These are phyloP conservation scores for Unio delphinus DNA, from an alignment of 2,888 invertebrate species.

Conservation along the genomic window DNA sequence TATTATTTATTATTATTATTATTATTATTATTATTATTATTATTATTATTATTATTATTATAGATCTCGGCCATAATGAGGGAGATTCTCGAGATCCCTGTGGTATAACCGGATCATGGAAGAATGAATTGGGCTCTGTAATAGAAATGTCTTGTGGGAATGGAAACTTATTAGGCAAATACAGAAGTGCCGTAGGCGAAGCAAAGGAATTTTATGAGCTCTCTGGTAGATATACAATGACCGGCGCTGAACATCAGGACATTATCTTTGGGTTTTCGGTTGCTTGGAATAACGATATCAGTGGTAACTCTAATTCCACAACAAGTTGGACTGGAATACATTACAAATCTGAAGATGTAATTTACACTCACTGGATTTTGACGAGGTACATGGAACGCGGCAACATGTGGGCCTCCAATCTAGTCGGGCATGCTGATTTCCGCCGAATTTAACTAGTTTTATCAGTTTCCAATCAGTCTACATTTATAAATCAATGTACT, in stretches of 20 bases:
- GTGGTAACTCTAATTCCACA: constrained; percentile 12
- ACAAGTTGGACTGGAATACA: constrained; percentile 8
- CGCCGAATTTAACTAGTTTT: no score
- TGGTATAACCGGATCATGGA: constrained; percentile 13
- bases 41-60: no score
- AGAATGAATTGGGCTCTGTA: constrained; percentile 9
- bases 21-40: no score
- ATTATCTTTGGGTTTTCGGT: constrained; percentile 10
- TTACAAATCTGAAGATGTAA: constrained; percentile 1
- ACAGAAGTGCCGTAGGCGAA: constrained; percentile 11
- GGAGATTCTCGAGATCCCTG: no score
- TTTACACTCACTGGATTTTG: constrained; percentile 11
- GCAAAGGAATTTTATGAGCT: constrained; percentile 7
- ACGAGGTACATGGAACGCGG: neutral
- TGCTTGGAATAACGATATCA: constrained; percentile 9
- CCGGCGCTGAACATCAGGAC: neutral
- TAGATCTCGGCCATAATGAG: no score
- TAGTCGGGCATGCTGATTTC: no score
- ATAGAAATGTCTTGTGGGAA: constrained; percentile 6
- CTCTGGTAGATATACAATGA: constrained; percentile 12
- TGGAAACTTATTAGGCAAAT: constrained; percentile 9
- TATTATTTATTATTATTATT: no score
- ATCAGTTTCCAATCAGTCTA: no score
- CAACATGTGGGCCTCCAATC: no score
- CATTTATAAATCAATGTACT: no score